phyloP scores from a whole-genome alignment of 2,888 invertebrate species.

The Aspidiotus destructor region DNA sequence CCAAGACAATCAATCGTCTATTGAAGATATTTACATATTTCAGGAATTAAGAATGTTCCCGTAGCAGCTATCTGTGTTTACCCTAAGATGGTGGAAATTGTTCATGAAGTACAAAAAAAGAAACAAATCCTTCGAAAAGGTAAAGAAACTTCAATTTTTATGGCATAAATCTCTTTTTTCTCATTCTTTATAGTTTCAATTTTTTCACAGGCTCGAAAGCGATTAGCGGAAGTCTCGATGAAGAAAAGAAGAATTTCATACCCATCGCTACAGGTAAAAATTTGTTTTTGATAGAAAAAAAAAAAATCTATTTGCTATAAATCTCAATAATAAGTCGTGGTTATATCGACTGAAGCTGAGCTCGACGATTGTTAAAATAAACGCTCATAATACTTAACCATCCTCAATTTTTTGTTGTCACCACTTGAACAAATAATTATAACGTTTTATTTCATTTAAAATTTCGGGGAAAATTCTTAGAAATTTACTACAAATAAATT shows the following conservation, averaged over 20 bases:
- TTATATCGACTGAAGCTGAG: too few species aligned
- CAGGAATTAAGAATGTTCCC: slow-evolving; percentile 41
- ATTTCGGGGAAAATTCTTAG: too few species aligned
- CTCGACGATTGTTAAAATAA: too few species aligned
- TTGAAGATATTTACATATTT: too few species aligned
- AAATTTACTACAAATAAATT: too few species aligned
- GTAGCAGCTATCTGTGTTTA: slow-evolving; percentile 95
- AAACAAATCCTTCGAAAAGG: background rate
- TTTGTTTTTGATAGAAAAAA: background rate
- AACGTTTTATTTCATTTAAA: too few species aligned
- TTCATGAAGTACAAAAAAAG: slow-evolving; percentile 41
- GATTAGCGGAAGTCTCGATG: background rate
- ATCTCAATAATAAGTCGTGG: too few species aligned
- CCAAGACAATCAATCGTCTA: too few species aligned
- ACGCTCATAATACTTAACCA: too few species aligned
- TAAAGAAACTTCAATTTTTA: background rate
- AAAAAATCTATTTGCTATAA: too few species aligned
- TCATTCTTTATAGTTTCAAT: background rate
- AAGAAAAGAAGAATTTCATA: background rate
- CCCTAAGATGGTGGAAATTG: slow-evolving; percentile 72
- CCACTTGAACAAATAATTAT: too few species aligned
- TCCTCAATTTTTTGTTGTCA: too few species aligned
- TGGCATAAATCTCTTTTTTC: background rate
- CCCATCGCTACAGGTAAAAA: slow-evolving; percentile 4
- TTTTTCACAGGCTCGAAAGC: background rate